phyloP scores from a whole-genome alignment of 2,797 vertebrate species.

The Pseudomugil tenellus region DNA sequence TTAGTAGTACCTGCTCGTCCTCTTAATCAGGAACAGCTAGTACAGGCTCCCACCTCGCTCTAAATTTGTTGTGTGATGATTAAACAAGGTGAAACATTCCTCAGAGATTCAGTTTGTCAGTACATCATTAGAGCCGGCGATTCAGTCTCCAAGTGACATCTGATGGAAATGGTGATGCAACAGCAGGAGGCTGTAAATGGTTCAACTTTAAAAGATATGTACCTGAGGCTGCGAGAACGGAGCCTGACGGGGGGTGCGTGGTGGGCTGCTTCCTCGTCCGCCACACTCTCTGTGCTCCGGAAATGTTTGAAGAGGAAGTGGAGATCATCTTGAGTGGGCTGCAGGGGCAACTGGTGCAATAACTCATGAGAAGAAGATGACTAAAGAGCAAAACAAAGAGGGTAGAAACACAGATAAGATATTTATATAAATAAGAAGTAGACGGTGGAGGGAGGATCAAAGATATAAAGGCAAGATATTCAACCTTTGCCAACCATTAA shows the following conservation, averaged over 20 bases:
- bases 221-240: constrained; percentile 93
- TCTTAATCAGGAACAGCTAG: no score
- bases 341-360: constrained; percentile 92
- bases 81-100: no score
- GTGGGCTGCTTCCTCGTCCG: constrained; percentile 84
- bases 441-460: background rate
- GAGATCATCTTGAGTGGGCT: constrained; percentile 92
- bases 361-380: constrained; percentile 94
- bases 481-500: background rate
- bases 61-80: no score
- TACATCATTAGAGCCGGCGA: no score
- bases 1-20: no score
- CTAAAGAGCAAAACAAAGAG: constrained; percentile 59
- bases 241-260: constrained; percentile 82
- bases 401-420: background rate
- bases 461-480: background rate
- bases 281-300: constrained; percentile 90
- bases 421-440: background rate
- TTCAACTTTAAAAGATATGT: background rate
- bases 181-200: background rate
- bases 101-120: no score
- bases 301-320: constrained; percentile 94
- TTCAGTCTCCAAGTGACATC: no score
- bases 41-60: no score
- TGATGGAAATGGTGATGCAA: background rate